Conservation (phyloP, 2,888 invertebrate species). For the Caenorhabditis sp. region DNA sequence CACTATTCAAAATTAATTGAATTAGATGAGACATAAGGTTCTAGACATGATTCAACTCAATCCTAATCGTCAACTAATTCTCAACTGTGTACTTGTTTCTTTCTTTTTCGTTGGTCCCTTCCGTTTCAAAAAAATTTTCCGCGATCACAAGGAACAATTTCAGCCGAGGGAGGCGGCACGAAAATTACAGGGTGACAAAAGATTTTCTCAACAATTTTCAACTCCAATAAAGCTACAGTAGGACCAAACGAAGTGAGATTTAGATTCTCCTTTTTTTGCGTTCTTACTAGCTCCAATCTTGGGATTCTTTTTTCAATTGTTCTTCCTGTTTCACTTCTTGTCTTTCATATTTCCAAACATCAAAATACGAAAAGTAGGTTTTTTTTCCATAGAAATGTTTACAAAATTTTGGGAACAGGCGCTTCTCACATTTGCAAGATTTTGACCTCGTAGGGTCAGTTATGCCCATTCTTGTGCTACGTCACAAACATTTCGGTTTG, state of each 20-base stretch:
- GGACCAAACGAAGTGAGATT: constrained; percentile 25
- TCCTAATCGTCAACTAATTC: constrained; percentile 1
- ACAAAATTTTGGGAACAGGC: constrained; percentile 47
- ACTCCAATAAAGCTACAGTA: constrained; percentile 49
- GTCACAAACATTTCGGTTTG: constrained; percentile 45
- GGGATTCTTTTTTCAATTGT: neutral
- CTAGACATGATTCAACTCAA: constrained; percentile 23
- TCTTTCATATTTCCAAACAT: constrained; percentile 44
- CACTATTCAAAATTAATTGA: constrained; percentile 36
- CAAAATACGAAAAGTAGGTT: constrained; percentile 42
- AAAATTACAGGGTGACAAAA: constrained; percentile 24
- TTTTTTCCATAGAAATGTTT: constrained; percentile 37
- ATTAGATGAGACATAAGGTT: constrained; percentile 47
- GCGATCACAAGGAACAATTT: constrained; percentile 1
- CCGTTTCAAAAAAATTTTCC: neutral
- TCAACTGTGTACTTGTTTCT: constrained; percentile 24
- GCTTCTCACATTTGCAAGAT: constrained; percentile 39
- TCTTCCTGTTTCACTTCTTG: neutral
- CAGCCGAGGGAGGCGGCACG: neutral
- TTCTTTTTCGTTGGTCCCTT: no score
- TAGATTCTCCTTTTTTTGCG: neutral
- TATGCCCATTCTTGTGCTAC: constrained; percentile 28
- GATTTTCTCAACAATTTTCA: neutral
- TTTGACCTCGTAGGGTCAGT: constrained; percentile 19
- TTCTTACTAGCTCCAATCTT: neutral